A percentile compares a stretch with the other conserved stretches of the same genome.
phyloP scores from a whole-genome alignment of 2,113 vertebrate species.

The Xiphias gladius region DNA sequence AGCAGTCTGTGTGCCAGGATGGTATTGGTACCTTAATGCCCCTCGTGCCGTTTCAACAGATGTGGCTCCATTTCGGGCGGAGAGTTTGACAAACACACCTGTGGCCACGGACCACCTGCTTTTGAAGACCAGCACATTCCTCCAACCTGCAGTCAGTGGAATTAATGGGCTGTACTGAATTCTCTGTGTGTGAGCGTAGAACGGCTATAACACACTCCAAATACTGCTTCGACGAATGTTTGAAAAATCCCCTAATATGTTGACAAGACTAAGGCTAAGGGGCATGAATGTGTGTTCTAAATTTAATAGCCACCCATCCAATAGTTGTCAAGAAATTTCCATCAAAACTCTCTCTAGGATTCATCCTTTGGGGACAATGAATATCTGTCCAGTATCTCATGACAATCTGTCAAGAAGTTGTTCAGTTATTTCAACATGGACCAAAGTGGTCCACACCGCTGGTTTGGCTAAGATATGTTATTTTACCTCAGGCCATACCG shows the following conservation, averaged over 20 bases:
- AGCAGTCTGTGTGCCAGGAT: slow-evolving; percentile 30
- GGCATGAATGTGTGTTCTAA: too few species aligned
- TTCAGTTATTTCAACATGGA: not conserved
- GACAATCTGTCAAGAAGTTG: not conserved
- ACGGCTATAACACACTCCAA: slow-evolving; percentile 7
- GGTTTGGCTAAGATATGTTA: not conserved
- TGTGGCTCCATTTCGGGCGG: slow-evolving; percentile 48
- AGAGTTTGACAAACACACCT: slow-evolving; percentile 66
- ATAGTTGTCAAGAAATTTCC: too few species aligned
- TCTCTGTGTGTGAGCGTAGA: slow-evolving; percentile 5
- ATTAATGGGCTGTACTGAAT: slow-evolving; percentile 25
- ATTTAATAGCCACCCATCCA: too few species aligned
- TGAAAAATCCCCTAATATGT: not conserved
- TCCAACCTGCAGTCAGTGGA: slow-evolving; percentile 29
- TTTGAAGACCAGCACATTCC: slow-evolving; percentile 54
- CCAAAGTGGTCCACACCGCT: not conserved
- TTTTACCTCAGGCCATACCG: not conserved
- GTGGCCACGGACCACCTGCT: slow-evolving; percentile 70
- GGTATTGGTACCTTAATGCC: slow-evolving; percentile 16
- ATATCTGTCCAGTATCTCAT: not conserved
- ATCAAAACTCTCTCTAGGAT: too few species aligned
- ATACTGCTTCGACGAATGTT: slow-evolving; percentile 12
- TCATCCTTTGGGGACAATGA: not conserved
- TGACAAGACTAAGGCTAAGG: not conserved
- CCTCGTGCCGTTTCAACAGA: slow-evolving; percentile 36